Base-by-base conservation (phyloP, 2,113 vertebrate genomes). In the Verasper variegatus region DNA sequence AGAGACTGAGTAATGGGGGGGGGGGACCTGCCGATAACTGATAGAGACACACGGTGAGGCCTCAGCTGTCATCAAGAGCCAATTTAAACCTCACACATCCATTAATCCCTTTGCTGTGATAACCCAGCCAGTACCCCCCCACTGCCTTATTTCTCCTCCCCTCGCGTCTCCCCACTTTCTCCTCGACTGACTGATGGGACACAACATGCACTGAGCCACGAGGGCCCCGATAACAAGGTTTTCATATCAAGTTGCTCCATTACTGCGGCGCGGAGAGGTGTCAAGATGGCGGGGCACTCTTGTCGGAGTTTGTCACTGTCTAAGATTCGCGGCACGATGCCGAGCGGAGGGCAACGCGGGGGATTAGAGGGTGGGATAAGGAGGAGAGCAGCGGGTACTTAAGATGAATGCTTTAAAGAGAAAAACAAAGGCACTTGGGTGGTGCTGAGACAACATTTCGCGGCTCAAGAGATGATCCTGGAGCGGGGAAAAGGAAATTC, bases 251-350 rank as follows among this genome's bases (percentile, higher is more conserved):
- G 83, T 95, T 87, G 92, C 89, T 93, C 92, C 92, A 89, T 87
- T 84, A 93, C 89, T 90, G 92, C 94, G 88, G 93, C 93, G 93
- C 90, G 82, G 90, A 89, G 72, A 91, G 86, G 94, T 94, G 96
- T 95, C 89, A 90, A 94, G 94, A 96, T 94, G 82, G 73, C 90
- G 79, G 87, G 89, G 89, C 93, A 94, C 92, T 90, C 92, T 95
- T 94, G 94, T 95, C 93, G 31, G 86, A 90, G 85, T 95, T 94
- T 95, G 94, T 95, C 95, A 94, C 92, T 89, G 90, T 87, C 92
- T 85, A 89, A 93, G 93, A 95, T 94, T 94, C 92, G 76, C 2
- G 3, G 86, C 90, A 80, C 91, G 92, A 94, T 92, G 84, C 71
- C 68, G 86, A 91, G 94, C 91, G 91, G 93, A 94, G 86, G 71